Base-by-base conservation (phyloP, 2,888 invertebrate species). In the Lithosia quadra region DNA sequence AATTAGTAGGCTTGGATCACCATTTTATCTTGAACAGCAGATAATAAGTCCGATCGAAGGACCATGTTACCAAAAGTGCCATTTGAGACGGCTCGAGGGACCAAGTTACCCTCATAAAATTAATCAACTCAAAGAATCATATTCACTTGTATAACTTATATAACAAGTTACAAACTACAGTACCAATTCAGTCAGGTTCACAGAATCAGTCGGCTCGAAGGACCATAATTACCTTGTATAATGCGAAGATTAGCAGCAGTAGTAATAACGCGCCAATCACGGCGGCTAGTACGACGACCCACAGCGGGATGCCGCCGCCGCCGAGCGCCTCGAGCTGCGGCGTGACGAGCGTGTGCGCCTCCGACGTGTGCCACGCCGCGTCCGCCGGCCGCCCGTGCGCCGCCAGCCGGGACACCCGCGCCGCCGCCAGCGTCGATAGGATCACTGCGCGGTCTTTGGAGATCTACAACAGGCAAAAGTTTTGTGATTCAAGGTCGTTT, bases 281-380 rank as follows among this genome's bases (percentile, higher is more conserved):
- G 0, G 98, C 98, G 0, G 98, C 97, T 70, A 98, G 92, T 3
- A 98, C 96, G 64, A 98, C 97, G 58, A 98, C 97, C 98, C 98
- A 99, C 65, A 98, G 95, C 0, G 98, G 98, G 39, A 98, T 96
- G 65, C 96, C 87, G 71, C 96, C 97, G 75, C 96, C 96, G n/a
- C 96, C 96, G 64, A 96, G 94, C 59, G 96, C 95, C 63, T 95
- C 95, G 4, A 96, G 95, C 81, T 96, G 96, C 0, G 97, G 97
- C 58, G 96, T 96, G 33, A 98, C 95, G 77, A 96, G 96, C 15
- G 98, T 98, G 74, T 96, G 95, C n/a, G 98, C 96, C 91, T 98
- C 97, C 70, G 96, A 96, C 61, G 95, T 96, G 79, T 95, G 96
- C 82, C 97, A 95, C 36, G n/a, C 21, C 62, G 43, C 49, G 24